Conservation (phyloP, 2,113 vertebrate genomes). For the Grantiella picta region DNA sequence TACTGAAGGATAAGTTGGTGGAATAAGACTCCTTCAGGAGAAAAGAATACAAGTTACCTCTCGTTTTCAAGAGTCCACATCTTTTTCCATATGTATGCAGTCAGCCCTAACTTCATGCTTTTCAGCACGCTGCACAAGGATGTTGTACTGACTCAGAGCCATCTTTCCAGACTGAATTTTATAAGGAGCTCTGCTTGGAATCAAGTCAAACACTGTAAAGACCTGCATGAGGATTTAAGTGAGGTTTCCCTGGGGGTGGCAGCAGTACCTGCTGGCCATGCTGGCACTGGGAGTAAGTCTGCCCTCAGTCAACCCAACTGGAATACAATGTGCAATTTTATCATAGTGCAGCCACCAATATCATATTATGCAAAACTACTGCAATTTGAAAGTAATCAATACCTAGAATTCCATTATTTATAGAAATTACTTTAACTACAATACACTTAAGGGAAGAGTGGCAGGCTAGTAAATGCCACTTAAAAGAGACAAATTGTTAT, state of each 20-base stretch:
- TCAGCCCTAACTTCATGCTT: neutral
- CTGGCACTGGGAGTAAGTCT: neutral
- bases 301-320: neutral
- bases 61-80: neutral
- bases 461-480: neutral
- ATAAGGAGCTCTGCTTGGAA: neutral
- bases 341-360: neutral
- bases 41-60: neutral
- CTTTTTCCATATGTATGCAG: neutral
- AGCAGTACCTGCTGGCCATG: neutral
- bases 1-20: neutral
- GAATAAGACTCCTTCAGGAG: neutral
- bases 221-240: neutral
- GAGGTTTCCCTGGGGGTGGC: neutral
- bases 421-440: slow-evolving; percentile 4
- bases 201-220: neutral
- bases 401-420: neutral
- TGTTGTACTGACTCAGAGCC: neutral
- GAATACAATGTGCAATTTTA: neutral
- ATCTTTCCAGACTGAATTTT: neutral
- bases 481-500: neutral
- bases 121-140: neutral
- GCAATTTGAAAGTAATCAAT: slow-evolving; percentile 9
- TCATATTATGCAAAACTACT: neutral
- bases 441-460: neutral